phyloP scores from a whole-genome alignment of 2,888 invertebrate genomes.

The Rhorus exstirpatorius region DNA sequence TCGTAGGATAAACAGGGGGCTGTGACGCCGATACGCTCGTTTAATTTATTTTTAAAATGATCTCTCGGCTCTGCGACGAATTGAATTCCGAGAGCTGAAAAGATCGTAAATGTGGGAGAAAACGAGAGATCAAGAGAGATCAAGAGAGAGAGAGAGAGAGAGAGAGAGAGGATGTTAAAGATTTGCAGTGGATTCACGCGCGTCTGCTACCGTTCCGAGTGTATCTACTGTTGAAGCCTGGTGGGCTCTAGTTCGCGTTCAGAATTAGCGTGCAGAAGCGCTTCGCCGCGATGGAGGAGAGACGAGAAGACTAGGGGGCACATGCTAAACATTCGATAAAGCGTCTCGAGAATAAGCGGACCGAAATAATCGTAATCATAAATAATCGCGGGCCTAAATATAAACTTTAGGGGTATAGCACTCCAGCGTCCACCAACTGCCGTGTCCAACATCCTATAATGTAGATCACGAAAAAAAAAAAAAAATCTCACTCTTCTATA shows the following conservation, averaged over 20 bases:
- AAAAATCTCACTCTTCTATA: neutral
- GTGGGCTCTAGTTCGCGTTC: constrained; percentile 73
- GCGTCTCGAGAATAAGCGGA: constrained; percentile 81
- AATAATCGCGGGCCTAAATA: constrained; percentile 84
- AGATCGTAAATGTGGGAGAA: constrained; percentile 19
- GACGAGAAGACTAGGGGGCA: constrained; percentile 61
- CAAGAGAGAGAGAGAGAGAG: constrained; percentile 6
- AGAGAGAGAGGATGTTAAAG: constrained; percentile 14
- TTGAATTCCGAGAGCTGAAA: constrained; percentile 19
- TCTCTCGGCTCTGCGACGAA: constrained; percentile 31
- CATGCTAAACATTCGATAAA: constrained; percentile 84
- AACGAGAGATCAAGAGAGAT: constrained; percentile 1
- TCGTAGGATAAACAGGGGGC: neutral
- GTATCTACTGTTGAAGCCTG: constrained; percentile 32
- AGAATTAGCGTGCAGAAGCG: constrained; percentile 79
- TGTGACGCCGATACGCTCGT: constrained; percentile 33
- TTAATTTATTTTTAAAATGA: constrained; percentile 46
- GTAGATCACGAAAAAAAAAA: constrained; percentile 11
- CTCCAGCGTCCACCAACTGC: constrained; percentile 76
- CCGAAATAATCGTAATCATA: constrained; percentile 85
- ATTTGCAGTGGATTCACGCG: constrained; percentile 30
- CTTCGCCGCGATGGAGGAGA: constrained; percentile 1
- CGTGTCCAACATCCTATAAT: constrained; percentile 42
- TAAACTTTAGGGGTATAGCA: constrained; percentile 76
- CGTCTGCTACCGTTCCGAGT: constrained; percentile 33